Conservation (phyloP, 2,113 vertebrate species). For the Sula dactylatra region DNA sequence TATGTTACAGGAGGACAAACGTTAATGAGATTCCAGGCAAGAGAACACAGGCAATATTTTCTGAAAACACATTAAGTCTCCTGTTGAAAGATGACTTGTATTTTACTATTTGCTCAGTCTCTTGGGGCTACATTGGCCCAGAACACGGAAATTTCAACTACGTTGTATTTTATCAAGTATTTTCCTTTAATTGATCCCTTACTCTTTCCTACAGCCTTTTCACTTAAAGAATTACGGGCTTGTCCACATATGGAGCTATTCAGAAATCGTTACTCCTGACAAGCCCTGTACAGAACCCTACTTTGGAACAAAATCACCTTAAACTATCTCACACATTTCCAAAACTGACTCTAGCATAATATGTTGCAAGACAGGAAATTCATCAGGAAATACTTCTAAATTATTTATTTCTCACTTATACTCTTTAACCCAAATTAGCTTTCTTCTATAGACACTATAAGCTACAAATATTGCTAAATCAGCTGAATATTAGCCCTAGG, state of each 20-base stretch:
- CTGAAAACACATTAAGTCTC: conserved; percentile 45
- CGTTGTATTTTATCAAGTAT: conserved; percentile 31
- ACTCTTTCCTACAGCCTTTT: conserved; percentile 38
- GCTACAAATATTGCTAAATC: not conserved
- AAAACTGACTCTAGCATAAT: not conserved
- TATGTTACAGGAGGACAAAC: conserved; percentile 37
- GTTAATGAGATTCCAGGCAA: conserved; percentile 47
- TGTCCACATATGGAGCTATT: conserved; percentile 33
- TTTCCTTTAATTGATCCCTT: conserved; percentile 48
- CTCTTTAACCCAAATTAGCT: not conserved
- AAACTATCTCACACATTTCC: conserved; percentile 4
- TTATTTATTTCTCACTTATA: not conserved
- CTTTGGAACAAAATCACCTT: not conserved
- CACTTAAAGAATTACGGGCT: not conserved
- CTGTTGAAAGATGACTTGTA: conserved; percentile 46
- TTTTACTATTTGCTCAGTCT: conserved; percentile 20
- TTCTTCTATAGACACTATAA: not conserved
- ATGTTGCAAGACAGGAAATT: not conserved
- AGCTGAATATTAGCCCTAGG: not conserved
- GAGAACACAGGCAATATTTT: conserved; percentile 50
- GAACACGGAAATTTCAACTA: conserved; percentile 41
- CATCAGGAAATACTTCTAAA: not conserved
- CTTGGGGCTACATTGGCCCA: conserved; percentile 25
- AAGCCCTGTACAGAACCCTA: not conserved
- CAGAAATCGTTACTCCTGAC: conserved; percentile 1